A percentile compares a stretch with the other conserved stretches of the same genome.
phyloP scores from a whole-genome alignment of 1,140 invertebrate genomes.

The Chironomus tepperi region DNA sequence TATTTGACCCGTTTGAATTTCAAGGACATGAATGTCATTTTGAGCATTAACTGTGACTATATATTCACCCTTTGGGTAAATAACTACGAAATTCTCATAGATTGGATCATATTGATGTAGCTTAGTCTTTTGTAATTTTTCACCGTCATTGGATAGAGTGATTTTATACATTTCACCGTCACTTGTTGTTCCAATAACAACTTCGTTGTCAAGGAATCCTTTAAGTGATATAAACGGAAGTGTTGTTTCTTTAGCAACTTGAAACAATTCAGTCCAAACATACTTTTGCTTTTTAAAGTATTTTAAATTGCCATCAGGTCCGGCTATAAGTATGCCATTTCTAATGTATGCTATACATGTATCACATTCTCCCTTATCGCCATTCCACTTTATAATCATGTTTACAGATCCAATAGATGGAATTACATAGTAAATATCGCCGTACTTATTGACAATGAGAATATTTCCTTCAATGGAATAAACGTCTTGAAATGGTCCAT shows the following conservation, averaged over 20 bases:
- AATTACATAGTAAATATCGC: neutral
- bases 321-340: neutral
- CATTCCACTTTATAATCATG: neutral
- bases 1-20: neutral
- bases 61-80: neutral
- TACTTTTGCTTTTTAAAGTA: neutral
- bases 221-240: neutral
- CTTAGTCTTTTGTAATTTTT: neutral
- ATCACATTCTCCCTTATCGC: neutral
- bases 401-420: neutral
- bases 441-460: neutral
- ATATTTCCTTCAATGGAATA: constrained; percentile 21
- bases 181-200: neutral
- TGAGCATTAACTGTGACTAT: neutral
- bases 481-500: constrained; percentile 16
- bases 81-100: neutral
- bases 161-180: neutral
- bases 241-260: neutral
- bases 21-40: neutral
- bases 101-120: neutral
- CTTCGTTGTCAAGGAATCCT: neutral
- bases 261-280: neutral
- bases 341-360: neutral
- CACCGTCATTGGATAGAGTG: neutral
- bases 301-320: constrained; percentile 11